Evolutionary conservation across 2,888 invertebrate species (phyloP), one percentile per base, ranked within the genome.

Genomic region (Branchipolynoe longqiensis): DNA sequence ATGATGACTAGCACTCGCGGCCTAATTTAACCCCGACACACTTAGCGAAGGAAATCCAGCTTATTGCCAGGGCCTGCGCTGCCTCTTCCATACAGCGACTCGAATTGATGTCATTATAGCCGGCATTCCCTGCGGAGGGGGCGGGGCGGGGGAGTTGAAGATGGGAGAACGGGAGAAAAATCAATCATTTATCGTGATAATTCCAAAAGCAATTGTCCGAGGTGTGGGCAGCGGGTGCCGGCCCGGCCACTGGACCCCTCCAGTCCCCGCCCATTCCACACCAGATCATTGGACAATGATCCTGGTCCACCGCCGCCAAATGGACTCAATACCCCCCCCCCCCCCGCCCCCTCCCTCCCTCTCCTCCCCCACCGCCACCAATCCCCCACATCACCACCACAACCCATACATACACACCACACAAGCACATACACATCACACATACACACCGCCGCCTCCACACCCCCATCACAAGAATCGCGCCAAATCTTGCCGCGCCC

Each of bases 141-240:
- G n/a, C n/a, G n/a, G n/a, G n/a, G n/a, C n/a, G n/a, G n/a, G n/a
- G n/a, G n/a, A n/a, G n/a, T n/a, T n/a, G n/a, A n/a, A n/a, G n/a
- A n/a, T n/a, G n/a, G n/a, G n/a, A n/a, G n/a, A n/a, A n/a, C 1
- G 62, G 3, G 3, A 2, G 36, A 14, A 38, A 69, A 69, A 69
- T 69, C 69, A 69, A 69, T 69, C 69, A 69, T 69, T 69, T 69
- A 69, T 69, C 69, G 36, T 38, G 36, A 69, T 69, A 33, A 69
- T 69, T 69, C 38, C 36, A 69, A 69, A 69, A 33, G 69, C 69
- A 69, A 69, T 69, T 69, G 69, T 69, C 36, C 25, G 36, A 1
- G 28, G 62, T 31, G 62, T 28, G 8, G 64, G 18, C 64, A 64
- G 33, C 8, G 31, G 64, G 31, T n/a, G 18, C 33, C 22, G 31